A percentile compares a stretch with the other conserved stretches of the same genome.
Evolutionary conservation across 2,797 vertebrate species (phyloP).

Genomic region (Hyperoplus immaculatus): DNA sequence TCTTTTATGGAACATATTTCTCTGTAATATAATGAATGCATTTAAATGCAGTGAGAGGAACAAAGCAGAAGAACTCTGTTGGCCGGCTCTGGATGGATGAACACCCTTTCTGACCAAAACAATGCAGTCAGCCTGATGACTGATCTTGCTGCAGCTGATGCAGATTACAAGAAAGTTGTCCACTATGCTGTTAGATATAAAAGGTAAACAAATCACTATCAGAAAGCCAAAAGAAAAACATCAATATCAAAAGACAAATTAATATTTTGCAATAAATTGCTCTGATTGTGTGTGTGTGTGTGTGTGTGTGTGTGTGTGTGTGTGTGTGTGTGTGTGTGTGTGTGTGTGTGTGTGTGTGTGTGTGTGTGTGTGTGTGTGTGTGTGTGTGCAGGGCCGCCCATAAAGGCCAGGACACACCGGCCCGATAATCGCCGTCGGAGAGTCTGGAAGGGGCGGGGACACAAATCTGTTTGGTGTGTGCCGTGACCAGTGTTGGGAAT

Average conservation of each 20-base stretch:
- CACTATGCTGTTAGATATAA: constrained; percentile 79
- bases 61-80: too few species aligned
- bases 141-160: constrained; percentile 53
- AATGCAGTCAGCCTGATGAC: constrained; percentile 30
- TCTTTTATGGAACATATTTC: too few species aligned
- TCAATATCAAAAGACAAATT: neutral
- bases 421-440: too few species aligned
- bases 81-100: constrained; percentile 64
- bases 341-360: neutral
- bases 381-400: neutral
- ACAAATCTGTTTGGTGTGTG: too few species aligned
- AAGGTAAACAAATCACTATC: constrained; percentile 69
- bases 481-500: too few species aligned
- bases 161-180: constrained; percentile 55
- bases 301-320: constrained; percentile 5
- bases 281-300: neutral
- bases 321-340: neutral
- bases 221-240: neutral
- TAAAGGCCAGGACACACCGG: too few species aligned
- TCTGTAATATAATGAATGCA: too few species aligned
- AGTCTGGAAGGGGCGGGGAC: too few species aligned
- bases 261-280: neutral
- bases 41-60: too few species aligned
- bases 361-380: neutral
- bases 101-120: rapidly evolving